Percentiles rank a stretch among this genome's conserved stretches.
phyloP scores from a whole-genome alignment of 2,888 invertebrate species.

The Drosophila parthenogenetica region DNA sequence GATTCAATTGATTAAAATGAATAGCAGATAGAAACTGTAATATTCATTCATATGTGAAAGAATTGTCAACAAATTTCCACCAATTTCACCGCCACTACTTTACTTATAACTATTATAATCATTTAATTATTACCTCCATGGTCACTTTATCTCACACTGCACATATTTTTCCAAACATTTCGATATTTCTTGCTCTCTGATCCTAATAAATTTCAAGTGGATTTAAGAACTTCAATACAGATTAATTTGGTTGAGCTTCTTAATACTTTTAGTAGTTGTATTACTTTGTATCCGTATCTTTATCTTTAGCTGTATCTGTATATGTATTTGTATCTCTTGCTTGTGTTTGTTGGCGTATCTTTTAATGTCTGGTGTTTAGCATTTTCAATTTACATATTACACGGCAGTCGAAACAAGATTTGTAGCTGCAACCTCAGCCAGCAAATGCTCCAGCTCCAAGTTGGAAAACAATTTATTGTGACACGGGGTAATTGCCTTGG shows the following conservation, averaged over 20 bases:
- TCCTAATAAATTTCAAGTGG: constrained; percentile 3
- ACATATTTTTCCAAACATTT: not conserved
- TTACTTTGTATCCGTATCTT: constrained; percentile 14
- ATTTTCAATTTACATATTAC: constrained; percentile 81
- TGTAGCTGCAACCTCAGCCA: constrained; percentile 60
- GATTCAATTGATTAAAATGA: too few species aligned
- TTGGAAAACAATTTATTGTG: constrained; percentile 77
- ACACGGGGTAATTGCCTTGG: constrained; percentile 76
- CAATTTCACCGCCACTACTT: too few species aligned
- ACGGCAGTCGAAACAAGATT: constrained; percentile 80
- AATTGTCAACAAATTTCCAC: too few species aligned
- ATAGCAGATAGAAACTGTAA: too few species aligned
- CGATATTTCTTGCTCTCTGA: not conserved
- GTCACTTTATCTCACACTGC: not conserved
- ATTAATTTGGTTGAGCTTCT: not conserved
- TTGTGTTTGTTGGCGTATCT: constrained; percentile 48
- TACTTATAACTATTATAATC: too few species aligned
- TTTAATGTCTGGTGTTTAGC: constrained; percentile 81
- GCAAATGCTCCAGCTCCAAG: constrained; percentile 17
- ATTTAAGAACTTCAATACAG: constrained; percentile 10
- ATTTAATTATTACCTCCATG: not conserved
- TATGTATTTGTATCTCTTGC: constrained; percentile 40
- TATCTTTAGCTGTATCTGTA: constrained; percentile 32
- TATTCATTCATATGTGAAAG: too few species aligned
- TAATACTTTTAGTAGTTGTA: constrained; percentile 18